Base-by-base conservation (phyloP, 2,888 invertebrate genomes). In the Synanthedon tipuliformis region DNA sequence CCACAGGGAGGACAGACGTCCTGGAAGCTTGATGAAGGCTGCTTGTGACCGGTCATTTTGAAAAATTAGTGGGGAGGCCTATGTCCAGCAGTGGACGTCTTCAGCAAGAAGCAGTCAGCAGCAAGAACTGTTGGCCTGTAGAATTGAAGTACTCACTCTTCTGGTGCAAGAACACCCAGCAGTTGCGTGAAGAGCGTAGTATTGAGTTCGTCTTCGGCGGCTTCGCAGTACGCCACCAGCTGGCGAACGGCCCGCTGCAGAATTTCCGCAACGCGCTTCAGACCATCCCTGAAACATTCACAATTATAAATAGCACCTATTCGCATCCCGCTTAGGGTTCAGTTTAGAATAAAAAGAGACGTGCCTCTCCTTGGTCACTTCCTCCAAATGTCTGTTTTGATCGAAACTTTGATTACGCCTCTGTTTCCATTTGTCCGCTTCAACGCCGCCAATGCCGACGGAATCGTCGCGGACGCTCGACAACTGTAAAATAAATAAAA, bases 131-230 rank as follows among this genome's bases (percentile, higher is more conserved):
- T 34, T 34, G 34, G 57, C 61, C 55, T 55, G 16, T 40, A 11
- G 12, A 41, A 16, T 45, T 3, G 3, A 13, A 40, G n/a, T 51
- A 63, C 66, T 63, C 27, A 67, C 68, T 59, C 58, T 55, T 16
- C 49, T 7, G 64, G 65, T 54, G 69, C 61, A 13, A 81, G 69
- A 4, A 87, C 73, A 41, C 88, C 89, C 50, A 84, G 72, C 49
- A 92, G 81, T 64, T 91, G 91, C 51, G 90, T 91, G 0, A 93
- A 89, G 51, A 95, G 79, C 12, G 93, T 93, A 60, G 90, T 90
- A 78, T 94, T 94, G 45, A 95, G 83, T 74, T 94, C 94, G 69
- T 93, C 92, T 73, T 95, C 95, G 51, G 94, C 94, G 60, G 90
- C 86, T 7, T 90, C 90, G 68, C 94, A 92, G 75, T 93, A 94